Percentiles rank a stretch among this genome's conserved stretches.
Conservation (phyloP, 2,113 vertebrate genomes). For the Platycercus adscitus region DNA sequence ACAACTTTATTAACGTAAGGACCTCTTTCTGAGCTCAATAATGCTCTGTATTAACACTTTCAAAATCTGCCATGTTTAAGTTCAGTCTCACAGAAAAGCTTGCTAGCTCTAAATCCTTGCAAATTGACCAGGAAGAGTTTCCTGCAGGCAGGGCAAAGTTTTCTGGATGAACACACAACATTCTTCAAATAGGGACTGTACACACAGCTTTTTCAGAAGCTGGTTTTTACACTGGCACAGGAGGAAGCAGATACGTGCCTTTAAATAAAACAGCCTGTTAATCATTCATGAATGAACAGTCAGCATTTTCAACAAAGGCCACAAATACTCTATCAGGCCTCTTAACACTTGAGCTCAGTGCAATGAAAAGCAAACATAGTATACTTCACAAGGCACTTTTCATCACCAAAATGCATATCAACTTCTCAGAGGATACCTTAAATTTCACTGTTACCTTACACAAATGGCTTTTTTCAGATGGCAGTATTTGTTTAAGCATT, state of each 20-base stretch:
- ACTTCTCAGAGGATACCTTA: background rate
- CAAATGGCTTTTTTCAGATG: background rate
- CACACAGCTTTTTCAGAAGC: background rate
- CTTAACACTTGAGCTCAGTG: background rate
- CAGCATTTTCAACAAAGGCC: conserved; percentile 38
- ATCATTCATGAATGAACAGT: conserved; percentile 59
- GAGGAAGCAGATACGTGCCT: background rate
- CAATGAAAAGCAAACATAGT: background rate
- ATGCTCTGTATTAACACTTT: background rate
- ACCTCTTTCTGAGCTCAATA: background rate
- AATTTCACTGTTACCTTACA: background rate
- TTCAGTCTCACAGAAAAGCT: background rate
- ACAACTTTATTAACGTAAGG: background rate
- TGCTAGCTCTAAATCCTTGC: background rate
- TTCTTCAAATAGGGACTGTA: background rate
- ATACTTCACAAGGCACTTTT: background rate
- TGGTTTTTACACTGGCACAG: background rate
- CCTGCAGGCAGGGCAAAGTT: background rate
- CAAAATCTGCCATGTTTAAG: background rate
- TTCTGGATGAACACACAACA: background rate
- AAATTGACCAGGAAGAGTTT: background rate
- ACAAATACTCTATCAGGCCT: background rate
- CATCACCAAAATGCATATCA: background rate
- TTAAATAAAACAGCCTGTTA: conserved; percentile 49
- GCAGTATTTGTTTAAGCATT: background rate